Conservation (phyloP, 2,113 vertebrate species). For the Gallinago media region DNA sequence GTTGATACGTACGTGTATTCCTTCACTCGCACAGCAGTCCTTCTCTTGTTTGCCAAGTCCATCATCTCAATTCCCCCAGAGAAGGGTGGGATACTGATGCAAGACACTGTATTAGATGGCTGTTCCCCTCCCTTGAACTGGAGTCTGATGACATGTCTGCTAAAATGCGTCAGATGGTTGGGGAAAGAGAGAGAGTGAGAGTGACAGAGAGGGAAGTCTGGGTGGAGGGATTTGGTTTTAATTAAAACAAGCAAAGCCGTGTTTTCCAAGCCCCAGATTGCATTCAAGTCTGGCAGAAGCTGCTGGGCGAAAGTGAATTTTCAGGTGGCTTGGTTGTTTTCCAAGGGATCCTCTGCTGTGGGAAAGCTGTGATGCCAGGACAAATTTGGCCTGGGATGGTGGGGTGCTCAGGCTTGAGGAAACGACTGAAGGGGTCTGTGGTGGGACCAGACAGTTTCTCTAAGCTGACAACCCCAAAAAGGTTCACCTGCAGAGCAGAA, state of each 20-base stretch:
- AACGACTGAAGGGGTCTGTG: not conserved
- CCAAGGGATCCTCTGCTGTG: not conserved
- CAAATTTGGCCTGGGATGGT: not conserved
- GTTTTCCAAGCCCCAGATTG: conserved; percentile 30
- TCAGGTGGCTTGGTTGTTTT: conserved; percentile 5
- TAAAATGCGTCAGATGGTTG: not conserved
- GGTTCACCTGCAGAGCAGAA: not conserved
- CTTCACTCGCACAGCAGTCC: not conserved
- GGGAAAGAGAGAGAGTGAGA: not conserved
- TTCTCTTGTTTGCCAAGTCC: not conserved
- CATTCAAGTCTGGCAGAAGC: not conserved
- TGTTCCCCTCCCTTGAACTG: not conserved
- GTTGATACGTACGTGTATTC: accelerated
- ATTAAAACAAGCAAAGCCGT: conserved; percentile 39
- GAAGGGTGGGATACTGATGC: conserved; percentile 37
- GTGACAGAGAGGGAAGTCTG: conserved; percentile 29
- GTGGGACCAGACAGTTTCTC: not conserved
- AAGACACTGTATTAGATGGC: not conserved
- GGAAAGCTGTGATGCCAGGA: not conserved
- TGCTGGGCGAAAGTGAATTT: not conserved
- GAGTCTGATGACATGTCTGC: conserved; percentile 54
- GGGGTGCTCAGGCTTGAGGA: not conserved
- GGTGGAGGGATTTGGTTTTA: conserved; percentile 58
- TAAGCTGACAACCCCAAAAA: not conserved
- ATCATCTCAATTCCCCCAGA: conserved; percentile 1